phyloP scores from a whole-genome alignment of 1,140 invertebrate species.

The Caenorhabditis latens region DNA sequence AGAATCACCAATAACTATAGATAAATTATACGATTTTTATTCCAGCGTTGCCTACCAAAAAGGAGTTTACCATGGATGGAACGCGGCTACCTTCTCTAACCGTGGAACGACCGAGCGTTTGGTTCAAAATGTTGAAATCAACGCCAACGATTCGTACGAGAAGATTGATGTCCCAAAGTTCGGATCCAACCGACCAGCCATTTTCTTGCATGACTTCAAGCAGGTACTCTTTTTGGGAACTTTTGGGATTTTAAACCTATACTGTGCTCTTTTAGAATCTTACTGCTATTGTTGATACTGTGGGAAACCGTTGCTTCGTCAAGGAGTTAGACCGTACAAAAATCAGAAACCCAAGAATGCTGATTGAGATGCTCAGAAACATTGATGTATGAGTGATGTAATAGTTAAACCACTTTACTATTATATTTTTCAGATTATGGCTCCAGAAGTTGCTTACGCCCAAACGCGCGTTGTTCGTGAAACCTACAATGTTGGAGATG shows the following conservation, averaged over 20 bases:
- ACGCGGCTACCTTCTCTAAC: slow-evolving; percentile 61
- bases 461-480: slow-evolving; percentile 35
- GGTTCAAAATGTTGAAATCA: slow-evolving; percentile 75
- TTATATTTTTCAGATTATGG: slow-evolving; percentile 38
- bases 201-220: slow-evolving; percentile 78
- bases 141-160: slow-evolving; percentile 74
- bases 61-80: slow-evolving; percentile 59
- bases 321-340: slow-evolving; percentile 77
- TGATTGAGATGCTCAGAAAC: slow-evolving; percentile 78
- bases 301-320: slow-evolving; percentile 77
- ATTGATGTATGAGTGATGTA: slow-evolving; percentile 72
- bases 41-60: slow-evolving; percentile 62
- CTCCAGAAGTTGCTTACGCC: slow-evolving; percentile 35
- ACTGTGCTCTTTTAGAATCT: slow-evolving; percentile 75
- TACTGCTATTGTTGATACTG: slow-evolving; percentile 78
- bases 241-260: neutral
- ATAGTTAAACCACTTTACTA: neutral
- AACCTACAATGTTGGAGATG: slow-evolving; percentile 62
- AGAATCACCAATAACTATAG: neutral
- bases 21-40: neutral
- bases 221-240: slow-evolving; percentile 69
- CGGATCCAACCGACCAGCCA: slow-evolving; percentile 76
- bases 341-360: slow-evolving; percentile 78
- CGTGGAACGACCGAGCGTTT: slow-evolving; percentile 74
- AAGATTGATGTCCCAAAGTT: slow-evolving; percentile 78